Evolutionary conservation across 1,140 invertebrate genomes (phyloP), one percentile per base, ranked within the genome.

Genomic region (Scylla paramamosain): DNA sequence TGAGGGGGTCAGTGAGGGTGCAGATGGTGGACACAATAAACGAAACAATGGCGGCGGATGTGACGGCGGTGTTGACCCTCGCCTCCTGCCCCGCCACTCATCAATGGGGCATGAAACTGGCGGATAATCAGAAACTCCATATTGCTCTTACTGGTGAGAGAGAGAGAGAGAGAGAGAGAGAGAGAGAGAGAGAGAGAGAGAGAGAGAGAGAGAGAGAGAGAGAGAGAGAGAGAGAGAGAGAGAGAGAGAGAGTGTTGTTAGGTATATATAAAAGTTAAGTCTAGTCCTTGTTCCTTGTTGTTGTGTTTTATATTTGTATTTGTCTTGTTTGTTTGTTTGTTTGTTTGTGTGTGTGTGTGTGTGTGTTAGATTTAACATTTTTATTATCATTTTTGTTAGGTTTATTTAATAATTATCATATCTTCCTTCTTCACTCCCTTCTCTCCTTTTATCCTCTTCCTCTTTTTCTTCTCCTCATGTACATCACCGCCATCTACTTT

Each of bases 141-240:
- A 97, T 98, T 45, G 98, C 98, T 0, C 97, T 98, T 95, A 97
- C 97, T 96, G 97, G 97, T 98, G 97, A 95, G 67, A 46, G 16
- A 52, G 29, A 8, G 7, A 25, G 8, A 39, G 39, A 39, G 39
- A 39, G 39, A 67, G 28, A 28, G 90, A 25, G 8, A 52, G 25
- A 7, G 45, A 16, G 46, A n/a, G 46, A 25, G 90, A 29, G 10
- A 4, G 25, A 48, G 46, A 52, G 52, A 46, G 77, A 29, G 77
- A 83, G 77, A 29, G 77, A 83, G 77, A 29, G 31, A 39, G 28
- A 46, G 32, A 88, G 84, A 46, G 83, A 86, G 16, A 20, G 52
- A 29, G 20, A 84, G 88, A 48, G 83, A 29, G n/a, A n/a, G n/a
- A n/a, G n/a, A n/a, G n/a, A n/a, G n/a, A n/a, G n/a, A n/a, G n/a